Percentiles rank a stretch among this genome's conserved stretches.
Conservation (phyloP, 1,140 invertebrate species). For the Drosophila varians region DNA sequence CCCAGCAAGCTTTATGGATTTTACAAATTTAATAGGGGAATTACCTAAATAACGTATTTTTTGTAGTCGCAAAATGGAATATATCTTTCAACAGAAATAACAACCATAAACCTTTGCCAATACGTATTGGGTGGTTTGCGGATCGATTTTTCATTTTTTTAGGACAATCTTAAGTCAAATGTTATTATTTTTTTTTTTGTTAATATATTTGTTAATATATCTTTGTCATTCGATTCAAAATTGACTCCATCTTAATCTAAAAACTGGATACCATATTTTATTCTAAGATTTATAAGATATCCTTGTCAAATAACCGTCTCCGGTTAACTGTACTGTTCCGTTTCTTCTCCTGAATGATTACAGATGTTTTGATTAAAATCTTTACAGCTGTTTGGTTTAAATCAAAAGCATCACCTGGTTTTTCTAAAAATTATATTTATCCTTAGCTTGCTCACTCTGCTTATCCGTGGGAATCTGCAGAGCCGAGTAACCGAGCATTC, state of each 20-base stretch:
- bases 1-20: conserved; percentile 10
- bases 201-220: too few relatives aligned
- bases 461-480: conserved; percentile 39
- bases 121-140: too few relatives aligned
- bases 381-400: conserved; percentile 25
- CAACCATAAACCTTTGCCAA: too few relatives aligned
- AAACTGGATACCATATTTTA: too few relatives aligned
- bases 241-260: too few relatives aligned
- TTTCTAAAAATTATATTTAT: not conserved
- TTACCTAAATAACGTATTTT: conserved; percentile 7
- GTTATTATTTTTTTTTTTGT: too few relatives aligned
- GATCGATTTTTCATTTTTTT: too few relatives aligned
- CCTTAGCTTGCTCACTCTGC: not conserved
- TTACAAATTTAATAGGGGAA: conserved; percentile 5
- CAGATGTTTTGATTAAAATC: conserved; percentile 15
- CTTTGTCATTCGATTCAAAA: too few relatives aligned
- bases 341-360: conserved; percentile 1
- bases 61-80: too few relatives aligned
- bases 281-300: too few relatives aligned
- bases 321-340: conserved; percentile 10
- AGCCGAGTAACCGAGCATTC: conserved; percentile 25
- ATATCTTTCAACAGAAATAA: too few relatives aligned
- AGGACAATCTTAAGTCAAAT: too few relatives aligned
- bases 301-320: not conserved
- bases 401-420: conserved; percentile 12